These are phyloP conservation scores for Coptodon bakossiorum DNA, from an alignment of 2,113 vertebrate genomes.

Conservation along the genomic window DNA sequence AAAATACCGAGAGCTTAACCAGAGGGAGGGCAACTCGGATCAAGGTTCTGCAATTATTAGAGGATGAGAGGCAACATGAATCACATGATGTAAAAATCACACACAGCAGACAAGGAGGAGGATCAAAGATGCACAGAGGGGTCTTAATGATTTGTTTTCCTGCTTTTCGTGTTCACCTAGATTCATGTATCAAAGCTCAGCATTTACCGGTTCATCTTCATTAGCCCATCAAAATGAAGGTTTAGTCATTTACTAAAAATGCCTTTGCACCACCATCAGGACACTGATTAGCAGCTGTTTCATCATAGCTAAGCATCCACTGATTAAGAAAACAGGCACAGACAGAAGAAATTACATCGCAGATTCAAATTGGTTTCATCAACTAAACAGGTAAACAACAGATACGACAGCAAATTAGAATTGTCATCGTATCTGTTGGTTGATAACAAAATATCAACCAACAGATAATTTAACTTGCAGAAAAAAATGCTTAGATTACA, in stretches of 20 bases:
- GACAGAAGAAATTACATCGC: not conserved
- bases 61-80: not conserved
- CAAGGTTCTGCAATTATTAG: not conserved
- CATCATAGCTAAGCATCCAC: not conserved
- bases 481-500: not conserved
- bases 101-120: not conserved
- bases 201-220: not conserved
- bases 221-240: not conserved
- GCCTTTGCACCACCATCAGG: not conserved
- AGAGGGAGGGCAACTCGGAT: not conserved
- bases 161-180: not conserved
- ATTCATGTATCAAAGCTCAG: not conserved
- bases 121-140: not conserved
- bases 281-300: not conserved
- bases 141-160: not conserved
- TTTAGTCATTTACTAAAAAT: not conserved
- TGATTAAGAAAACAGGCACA: not conserved
- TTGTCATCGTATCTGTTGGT: not conserved
- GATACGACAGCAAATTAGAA: not conserved
- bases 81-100: not conserved
- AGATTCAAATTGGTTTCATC: not conserved
- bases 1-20: not conserved
- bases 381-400: not conserved
- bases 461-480: not conserved
- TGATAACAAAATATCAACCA: not conserved